These are phyloP conservation scores for Kryptopterus vitreolus DNA, from an alignment of 2,797 vertebrate genomes.

Conservation along the genomic window DNA sequence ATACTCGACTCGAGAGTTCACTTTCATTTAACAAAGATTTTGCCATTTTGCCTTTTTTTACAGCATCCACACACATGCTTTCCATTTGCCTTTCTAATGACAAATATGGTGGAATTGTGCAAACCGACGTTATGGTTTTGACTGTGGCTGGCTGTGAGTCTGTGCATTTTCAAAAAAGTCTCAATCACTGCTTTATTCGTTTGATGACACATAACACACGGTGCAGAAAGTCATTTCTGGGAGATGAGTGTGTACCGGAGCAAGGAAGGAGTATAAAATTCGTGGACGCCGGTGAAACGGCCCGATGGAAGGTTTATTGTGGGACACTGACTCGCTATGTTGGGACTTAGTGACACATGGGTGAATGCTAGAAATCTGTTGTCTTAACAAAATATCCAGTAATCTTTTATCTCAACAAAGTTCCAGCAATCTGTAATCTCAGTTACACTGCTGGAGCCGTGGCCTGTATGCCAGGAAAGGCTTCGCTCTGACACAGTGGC, in stretches of 20 bases:
- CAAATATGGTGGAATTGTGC: neutral
- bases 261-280: neutral
- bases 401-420: neutral
- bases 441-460: neutral
- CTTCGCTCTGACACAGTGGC: neutral
- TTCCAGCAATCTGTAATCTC: neutral
- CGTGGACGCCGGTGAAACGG: conserved; percentile 2
- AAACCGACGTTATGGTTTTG: conserved; percentile 6
- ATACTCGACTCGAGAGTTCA: neutral
- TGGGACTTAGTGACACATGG: neutral
- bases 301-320: conserved; percentile 15
- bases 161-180: neutral
- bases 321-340: neutral
- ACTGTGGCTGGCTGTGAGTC: neutral
- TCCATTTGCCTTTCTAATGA: neutral
- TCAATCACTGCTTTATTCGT: neutral
- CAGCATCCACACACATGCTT: too few species aligned
- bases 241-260: neutral
- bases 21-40: neutral
- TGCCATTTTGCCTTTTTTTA: neutral
- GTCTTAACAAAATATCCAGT: neutral
- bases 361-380: conserved; percentile 1
- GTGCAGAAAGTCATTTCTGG: conserved; percentile 5
- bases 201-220: neutral
- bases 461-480: neutral